Evolutionary conservation across 1,140 invertebrate species (phyloP), one percentile per base, ranked within the genome.

Genomic region (Rhizoglyphus robini): DNA sequence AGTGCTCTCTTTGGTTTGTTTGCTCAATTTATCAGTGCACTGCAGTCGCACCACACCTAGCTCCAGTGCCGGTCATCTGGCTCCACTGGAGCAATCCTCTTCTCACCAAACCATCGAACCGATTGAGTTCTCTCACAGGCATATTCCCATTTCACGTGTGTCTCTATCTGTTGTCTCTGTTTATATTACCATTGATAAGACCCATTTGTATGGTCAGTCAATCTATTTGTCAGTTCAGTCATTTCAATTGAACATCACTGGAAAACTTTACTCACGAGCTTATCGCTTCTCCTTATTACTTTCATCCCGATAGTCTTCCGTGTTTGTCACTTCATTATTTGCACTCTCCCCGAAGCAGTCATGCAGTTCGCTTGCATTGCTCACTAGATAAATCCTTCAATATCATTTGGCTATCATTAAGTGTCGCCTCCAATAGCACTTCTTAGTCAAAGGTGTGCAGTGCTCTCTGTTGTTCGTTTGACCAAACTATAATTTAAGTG

Each of bases 11-110:
- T 41, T 41, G 18, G 8, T 18, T 20, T 54, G 51, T 54, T 54
- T 54, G 51, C 20, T 20, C 51, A 54, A 54, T 54, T 54, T 54
- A 54, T 54, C 51, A 54, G 51, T 32, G 31, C 8, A 54, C 51
- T 54, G 20, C 51, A 54, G 8, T 25, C 51, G 23, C 51, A 54
- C 51, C 51, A 54, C 51, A 32, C 51, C 36, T 41, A 41, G 36
- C 8, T 18, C 36, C 36, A 41, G 8, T 41, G 18, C 36, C 8
- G 36, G 8, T 11, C 36, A 41, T 41, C 18, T 11, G 36, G 36
- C 18, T 41, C 36, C 18, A 41, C 8, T 41, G 36, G 36, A 8
- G 36, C 36, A 8, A 41, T 41, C 18, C 18, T 41, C 36, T 18
- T 11, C 36, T 41, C 36, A 41, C 36, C 36, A 41, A 41, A 41